phyloP scores from a whole-genome alignment of 2,113 vertebrate genomes.

The Psittacus erithacus region DNA sequence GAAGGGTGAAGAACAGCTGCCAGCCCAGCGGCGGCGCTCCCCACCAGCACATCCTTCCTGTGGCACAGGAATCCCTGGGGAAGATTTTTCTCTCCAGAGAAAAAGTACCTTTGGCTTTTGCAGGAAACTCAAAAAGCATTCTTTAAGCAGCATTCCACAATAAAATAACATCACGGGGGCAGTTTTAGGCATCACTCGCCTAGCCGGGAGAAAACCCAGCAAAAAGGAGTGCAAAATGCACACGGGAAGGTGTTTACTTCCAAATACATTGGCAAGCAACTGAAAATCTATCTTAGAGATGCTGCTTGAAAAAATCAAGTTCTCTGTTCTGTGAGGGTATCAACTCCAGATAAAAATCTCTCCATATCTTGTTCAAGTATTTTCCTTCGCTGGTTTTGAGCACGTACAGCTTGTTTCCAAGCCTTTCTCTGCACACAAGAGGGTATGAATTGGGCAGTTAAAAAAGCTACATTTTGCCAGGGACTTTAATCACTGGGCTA shows the following conservation, averaged over 20 bases:
- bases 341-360: background rate
- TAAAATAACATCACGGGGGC: background rate
- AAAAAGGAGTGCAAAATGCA: background rate
- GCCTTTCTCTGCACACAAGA: background rate
- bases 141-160: background rate
- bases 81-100: background rate
- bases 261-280: background rate
- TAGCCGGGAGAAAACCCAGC: background rate
- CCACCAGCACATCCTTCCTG: background rate
- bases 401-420: background rate
- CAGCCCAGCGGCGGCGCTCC: constrained; percentile 16
- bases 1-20: background rate
- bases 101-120: background rate
- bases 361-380: rapidly evolving
- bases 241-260: background rate
- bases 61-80: background rate
- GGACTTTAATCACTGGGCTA: background rate
- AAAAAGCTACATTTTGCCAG: background rate
- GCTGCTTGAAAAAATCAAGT: background rate
- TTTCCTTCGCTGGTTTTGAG: background rate
- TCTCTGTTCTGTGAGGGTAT: background rate
- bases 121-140: background rate
- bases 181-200: background rate
- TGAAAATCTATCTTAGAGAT: background rate
- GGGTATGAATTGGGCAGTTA: background rate